These are phyloP conservation scores for Cladopsammia gracilis DNA, from an alignment of 64 coral and sea anemone species.

Conservation along the genomic window DNA sequence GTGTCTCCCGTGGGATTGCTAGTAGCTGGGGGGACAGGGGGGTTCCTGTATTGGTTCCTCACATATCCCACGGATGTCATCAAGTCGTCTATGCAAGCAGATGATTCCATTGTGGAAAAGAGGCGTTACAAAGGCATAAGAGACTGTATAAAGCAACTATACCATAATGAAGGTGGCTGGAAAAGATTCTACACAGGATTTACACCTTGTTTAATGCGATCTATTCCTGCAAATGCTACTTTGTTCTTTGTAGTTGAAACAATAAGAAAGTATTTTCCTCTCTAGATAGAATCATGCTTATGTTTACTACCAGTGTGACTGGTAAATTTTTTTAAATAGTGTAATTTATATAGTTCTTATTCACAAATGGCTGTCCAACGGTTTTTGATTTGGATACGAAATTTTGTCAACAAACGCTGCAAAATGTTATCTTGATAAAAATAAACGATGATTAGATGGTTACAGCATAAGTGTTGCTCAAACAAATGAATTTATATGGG, in stretches of 20 bases:
- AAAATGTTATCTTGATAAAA: no score
- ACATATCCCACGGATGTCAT: conserved; percentile 94
- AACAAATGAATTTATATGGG: no score
- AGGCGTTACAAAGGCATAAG: conserved; percentile 76
- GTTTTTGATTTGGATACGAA: no score
- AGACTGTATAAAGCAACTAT: conserved; percentile 84
- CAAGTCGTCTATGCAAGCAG: conserved; percentile 91
- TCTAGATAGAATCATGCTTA: background rate
- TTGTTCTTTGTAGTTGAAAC: conserved; percentile 92
- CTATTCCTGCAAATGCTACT: conserved; percentile 87
- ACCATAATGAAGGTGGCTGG: conserved; percentile 75
- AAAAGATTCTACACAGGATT: conserved; percentile 87
- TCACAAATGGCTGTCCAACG: no score
- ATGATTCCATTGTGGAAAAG: conserved; percentile 67
- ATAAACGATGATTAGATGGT: no score
- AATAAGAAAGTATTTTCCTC: conserved; percentile 85
- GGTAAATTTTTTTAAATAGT: no score
- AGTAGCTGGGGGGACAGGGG: conserved; percentile 68
- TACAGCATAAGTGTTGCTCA: no score
- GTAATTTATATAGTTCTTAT: no score
- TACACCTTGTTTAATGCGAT: conserved; percentile 91
- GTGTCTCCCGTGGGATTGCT: conserved; percentile 79
- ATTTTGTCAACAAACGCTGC: no score
- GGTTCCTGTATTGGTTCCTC: conserved; percentile 92
- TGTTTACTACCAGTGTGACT: no score